Base-by-base conservation (phyloP, 2,888 invertebrate genomes). In the Brachypalpus laphriformis region DNA sequence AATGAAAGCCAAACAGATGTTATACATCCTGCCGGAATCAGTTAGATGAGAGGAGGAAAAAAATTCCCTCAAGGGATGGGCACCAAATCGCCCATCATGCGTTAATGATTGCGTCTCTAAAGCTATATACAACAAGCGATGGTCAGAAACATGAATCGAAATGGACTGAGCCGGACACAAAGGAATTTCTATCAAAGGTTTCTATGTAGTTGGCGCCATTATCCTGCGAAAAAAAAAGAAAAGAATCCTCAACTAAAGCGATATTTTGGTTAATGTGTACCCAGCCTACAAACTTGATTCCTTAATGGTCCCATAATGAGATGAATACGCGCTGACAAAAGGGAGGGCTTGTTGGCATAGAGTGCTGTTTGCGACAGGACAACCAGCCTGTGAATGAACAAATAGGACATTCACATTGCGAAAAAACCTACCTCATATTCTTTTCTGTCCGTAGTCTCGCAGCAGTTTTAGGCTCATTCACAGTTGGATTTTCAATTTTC, bases 1-100 rank as follows among this genome's bases (percentile, higher is more conserved):
- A 72, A 72, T 61, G 59, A 72, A 72, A 61, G 47, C 22, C 72
- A 61, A 61, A 7, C 72, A 72, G 49, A 72, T 72, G 72, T 40
- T 49, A n/a, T 18, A 28, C 40, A 68, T 68, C 68, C 40, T 25
- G 25, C n/a, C n/a, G n/a, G n/a, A n/a, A n/a, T n/a, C n/a, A n/a
- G n/a, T 14, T 8, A 25, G 65, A 25, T 22, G 40, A 11, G 16
- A 11, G 47, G 8, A 61, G 4, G 42, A 57, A 34, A 18, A 42
- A 14, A 22, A 37, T 8, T n/a, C 22, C 37, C 8, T 40, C 16
- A 8, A 42, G 14, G 28, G 9, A n/a, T 5, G 34, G 8, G 18
- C 4, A 8, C 45, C 31, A 61, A 72, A 59, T 59, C 49, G 61
- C 22, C 40, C 61, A 72, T 72, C 61, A 72, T 51, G 59, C 72